Percentiles rank a stretch among this genome's conserved stretches.
Conservation (phyloP, 2,888 invertebrate genomes). For the Drosophila siamana region DNA sequence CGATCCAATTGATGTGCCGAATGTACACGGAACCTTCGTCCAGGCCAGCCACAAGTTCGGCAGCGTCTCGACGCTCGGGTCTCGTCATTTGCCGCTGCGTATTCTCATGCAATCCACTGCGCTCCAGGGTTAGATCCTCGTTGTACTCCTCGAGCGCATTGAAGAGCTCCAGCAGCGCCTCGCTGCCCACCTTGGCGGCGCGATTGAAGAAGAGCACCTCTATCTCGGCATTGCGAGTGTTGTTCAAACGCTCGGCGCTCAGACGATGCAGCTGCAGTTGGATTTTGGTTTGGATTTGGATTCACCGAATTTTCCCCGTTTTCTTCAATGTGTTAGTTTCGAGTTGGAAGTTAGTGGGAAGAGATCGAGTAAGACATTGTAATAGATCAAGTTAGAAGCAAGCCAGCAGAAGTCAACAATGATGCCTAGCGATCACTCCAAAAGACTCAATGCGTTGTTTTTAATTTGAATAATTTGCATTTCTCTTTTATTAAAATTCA, state of each 20-base stretch:
- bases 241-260: slow-evolving; percentile 87
- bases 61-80: slow-evolving; percentile 36
- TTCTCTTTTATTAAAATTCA: slow-evolving; percentile 12
- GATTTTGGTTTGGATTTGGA: neutral
- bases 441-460: no score
- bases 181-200: slow-evolving; percentile 96
- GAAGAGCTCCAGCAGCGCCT: slow-evolving; percentile 91
- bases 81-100: slow-evolving; percentile 43
- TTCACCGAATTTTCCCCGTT: neutral
- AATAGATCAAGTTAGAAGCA: neutral
- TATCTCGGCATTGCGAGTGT: slow-evolving; percentile 90
- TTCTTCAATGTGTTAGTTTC: slow-evolving; percentile 24
- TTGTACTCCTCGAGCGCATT: slow-evolving; percentile 55
- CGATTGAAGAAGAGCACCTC: slow-evolving; percentile 94
- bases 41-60: slow-evolving; percentile 87
- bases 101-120: slow-evolving; percentile 36
- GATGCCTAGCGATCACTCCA: no score
- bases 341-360: slow-evolving; percentile 10
- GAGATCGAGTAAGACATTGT: neutral
- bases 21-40: slow-evolving; percentile 92
- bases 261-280: slow-evolving; percentile 61
- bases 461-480: neutral
- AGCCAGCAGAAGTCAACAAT: no score
- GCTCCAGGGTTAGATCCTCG: slow-evolving; percentile 57
- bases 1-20: slow-evolving; percentile 93